Evolutionary conservation across 2,888 invertebrate species (phyloP), one percentile per base, ranked within the genome.

Genomic region (Calephelis perditalis): DNA sequence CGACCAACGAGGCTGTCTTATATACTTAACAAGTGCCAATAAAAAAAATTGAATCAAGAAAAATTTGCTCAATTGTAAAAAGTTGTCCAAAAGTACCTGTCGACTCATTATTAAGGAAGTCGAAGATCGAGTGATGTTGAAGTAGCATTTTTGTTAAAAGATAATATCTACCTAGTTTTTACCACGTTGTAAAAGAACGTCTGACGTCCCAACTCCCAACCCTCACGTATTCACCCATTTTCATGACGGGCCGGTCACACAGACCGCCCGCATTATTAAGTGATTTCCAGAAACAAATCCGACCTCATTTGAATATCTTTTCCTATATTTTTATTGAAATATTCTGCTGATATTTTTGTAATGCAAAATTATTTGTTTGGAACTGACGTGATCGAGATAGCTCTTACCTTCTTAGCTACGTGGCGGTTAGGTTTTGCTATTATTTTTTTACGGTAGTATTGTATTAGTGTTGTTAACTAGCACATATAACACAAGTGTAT

Each of bases 161-260:
- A 40, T 40, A 40, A 26, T 40, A 40, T 40, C 40, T 40, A 7
- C 8, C 40, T 79, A 79, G 79, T 83, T 84, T 84, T 85, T 81
- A 80, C 70, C 82, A 86, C 86, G 84, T 74, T 72, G 79, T 84
- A 79, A 79, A 82, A 75, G 80, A 84, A 81, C 79, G 77, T 67
- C 40, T 8, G 40, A 40, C 40, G 26, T 26, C 71, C 75, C 72
- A 73, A 75, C 75, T 26, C 71, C 75, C 72, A 73, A 75, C 75
- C 81, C 77, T 73, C 65, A 70, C 67, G 75, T 77, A 80, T 80
- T 81, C 79, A 75, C 79, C 75, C 75, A 76, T 73, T 73, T 70
- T 70, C 72, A 65, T 63, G 66, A 52, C 68, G 65, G 67, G 61
- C 66, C 68, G 49, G 15, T 15, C 44, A 62, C 62, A 62, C 67